Evolutionary conservation across 2,888 invertebrate species (phyloP).

Genomic region (Panopea generosa): DNA sequence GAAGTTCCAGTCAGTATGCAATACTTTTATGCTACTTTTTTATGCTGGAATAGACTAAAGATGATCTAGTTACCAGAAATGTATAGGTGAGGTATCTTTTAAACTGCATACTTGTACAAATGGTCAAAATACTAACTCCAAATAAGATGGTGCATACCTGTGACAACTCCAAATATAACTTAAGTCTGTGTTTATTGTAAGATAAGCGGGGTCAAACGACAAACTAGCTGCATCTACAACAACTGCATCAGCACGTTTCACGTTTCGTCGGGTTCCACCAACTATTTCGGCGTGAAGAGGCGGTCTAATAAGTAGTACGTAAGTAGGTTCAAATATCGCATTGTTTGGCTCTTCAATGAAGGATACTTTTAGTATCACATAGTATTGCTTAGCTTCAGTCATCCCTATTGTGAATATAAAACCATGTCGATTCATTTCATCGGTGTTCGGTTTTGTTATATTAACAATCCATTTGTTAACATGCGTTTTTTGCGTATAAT

Average conservation of each 20-base stretch:
- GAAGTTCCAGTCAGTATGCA: too few relatives aligned
- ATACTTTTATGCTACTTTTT: too few relatives aligned
- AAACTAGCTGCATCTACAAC: constrained; percentile 52
- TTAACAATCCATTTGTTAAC: constrained; percentile 52
- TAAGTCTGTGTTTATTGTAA: constrained; percentile 5
- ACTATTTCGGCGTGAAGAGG: constrained; percentile 63
- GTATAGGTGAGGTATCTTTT: too few relatives aligned
- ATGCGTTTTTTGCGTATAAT: constrained; percentile 42
- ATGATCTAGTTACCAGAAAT: too few relatives aligned
- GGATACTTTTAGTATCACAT: constrained; percentile 45
- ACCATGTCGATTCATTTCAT: constrained; percentile 28
- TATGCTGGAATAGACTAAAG: too few relatives aligned
- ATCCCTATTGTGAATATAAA: constrained; percentile 52
- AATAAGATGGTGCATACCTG: constrained; percentile 8
- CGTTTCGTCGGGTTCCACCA: constrained; percentile 51
- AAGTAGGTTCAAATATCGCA: constrained; percentile 62
- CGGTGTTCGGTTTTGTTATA: constrained; percentile 9
- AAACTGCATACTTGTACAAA: too few relatives aligned
- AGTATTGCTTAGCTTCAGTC: constrained; percentile 36
- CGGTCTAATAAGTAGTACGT: constrained; percentile 46
- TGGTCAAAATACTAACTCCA: too few relatives aligned
- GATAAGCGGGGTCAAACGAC: constrained; percentile 60
- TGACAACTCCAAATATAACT: constrained; percentile 31
- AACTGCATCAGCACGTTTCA: constrained; percentile 7
- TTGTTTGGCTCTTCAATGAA: constrained; percentile 58